These are phyloP conservation scores for Onychostruthus taczanowskii DNA, from an alignment of 2,113 vertebrate species.

Conservation along the genomic window DNA sequence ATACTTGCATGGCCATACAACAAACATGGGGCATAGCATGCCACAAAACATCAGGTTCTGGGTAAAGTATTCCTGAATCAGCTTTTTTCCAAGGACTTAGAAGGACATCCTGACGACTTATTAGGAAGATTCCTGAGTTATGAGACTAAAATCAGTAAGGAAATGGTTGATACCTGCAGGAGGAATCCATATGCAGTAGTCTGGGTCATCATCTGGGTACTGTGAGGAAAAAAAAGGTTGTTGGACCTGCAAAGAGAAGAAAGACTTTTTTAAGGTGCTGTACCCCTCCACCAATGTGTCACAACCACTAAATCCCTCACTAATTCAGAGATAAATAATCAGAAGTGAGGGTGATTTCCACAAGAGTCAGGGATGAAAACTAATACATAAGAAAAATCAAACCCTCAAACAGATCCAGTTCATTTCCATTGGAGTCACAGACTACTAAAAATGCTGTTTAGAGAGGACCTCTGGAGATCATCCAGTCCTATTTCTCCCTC, in stretches of 20 bases:
- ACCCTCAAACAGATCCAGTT: not conserved
- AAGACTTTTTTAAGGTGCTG: not conserved
- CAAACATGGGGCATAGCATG: not conserved
- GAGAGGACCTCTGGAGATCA: not conserved
- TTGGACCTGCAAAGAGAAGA: slow-evolving; percentile 69
- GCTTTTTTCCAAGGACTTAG: not conserved
- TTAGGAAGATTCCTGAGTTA: not conserved
- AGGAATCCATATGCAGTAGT: slow-evolving; percentile 95
- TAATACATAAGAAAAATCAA: not conserved
- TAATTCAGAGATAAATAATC: not conserved
- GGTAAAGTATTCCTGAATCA: not conserved
- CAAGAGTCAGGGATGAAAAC: not conserved
- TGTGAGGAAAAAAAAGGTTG: slow-evolving; percentile 70
- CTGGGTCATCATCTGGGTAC: slow-evolving; percentile 94
- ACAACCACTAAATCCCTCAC: not conserved
- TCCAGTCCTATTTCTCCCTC: not conserved
- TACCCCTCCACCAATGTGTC: not conserved
- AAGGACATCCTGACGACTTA: not conserved
- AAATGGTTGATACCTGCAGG: slow-evolving; percentile 82
- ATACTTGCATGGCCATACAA: not conserved
- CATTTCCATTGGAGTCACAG: not conserved
- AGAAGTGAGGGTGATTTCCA: not conserved
- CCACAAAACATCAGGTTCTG: not conserved
- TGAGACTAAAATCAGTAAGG: not conserved
- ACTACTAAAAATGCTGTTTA: not conserved